Evolutionary conservation across 2,113 vertebrate genomes (phyloP), one percentile per base, ranked within the genome.

Genomic region (Zootoca vivipara): DNA sequence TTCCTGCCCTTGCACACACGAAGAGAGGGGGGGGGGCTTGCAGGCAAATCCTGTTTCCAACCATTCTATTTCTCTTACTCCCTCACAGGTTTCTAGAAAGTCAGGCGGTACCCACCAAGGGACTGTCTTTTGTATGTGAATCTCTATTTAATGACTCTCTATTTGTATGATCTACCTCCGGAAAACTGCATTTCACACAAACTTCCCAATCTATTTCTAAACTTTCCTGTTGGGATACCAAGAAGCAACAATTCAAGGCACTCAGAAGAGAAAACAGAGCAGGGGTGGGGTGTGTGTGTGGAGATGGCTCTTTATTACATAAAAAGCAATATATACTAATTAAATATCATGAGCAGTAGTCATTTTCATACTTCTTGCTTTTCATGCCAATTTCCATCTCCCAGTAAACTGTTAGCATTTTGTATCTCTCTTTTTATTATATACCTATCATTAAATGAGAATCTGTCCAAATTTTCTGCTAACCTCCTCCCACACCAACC

Each of bases 341-440:
- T 67, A 69, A 69, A 82, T 42, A 18, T 40, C 7, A 38, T 28
- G 33, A 67, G 64, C 15, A 30, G 33, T 67, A 5, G 38, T 38
- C 13, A 69, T n/a, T 18, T 26, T n/a, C 15, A 12, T 85, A 2
- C 18, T 30, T 64, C 80, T 40, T 0, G 0, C 42, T 80, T 67
- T 33, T 35, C 52, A 3, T 18, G 16, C 28, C 2, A 65, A 24
- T 5, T 40, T 80, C 8, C 20, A 78, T 26, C 0, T 67, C 85
- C 89, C 67, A 83, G 28, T 30, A 82, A 83, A 62, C 1, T 2
- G 22, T 46, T 89, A 13, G 7, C 88, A 40, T 28, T 90, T 79
- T 85, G 46, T 56, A 42, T 79, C n/a, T 22, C 8, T 33, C 4
- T 30, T 84, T 78, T 26, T 89, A 67, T 82, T 67, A 82, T n/a